Evolutionary conservation across 64 coral and sea anemone species (phyloP).

Genomic region (Cladopsammia gracilis): DNA sequence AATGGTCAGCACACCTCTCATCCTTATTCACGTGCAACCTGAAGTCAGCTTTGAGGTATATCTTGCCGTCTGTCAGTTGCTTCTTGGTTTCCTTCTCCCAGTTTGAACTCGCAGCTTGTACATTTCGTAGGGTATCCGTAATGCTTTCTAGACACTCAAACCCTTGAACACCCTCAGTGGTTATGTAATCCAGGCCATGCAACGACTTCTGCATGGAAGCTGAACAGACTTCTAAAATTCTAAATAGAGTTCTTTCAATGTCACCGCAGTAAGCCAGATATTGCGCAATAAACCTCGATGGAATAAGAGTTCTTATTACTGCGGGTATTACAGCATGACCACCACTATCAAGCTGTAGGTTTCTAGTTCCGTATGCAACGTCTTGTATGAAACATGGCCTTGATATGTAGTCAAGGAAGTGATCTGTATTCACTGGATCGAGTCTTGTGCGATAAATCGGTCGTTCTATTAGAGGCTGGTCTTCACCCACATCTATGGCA

Average conservation of each 20-base stretch:
- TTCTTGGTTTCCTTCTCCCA: slow-evolving; percentile 48
- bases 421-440: slow-evolving; percentile 45
- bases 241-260: slow-evolving; percentile 4
- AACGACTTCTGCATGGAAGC: slow-evolving; percentile 46
- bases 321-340: slow-evolving; percentile 11
- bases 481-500: slow-evolving; percentile 41
- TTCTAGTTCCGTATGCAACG: slow-evolving; percentile 33
- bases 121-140: not conserved
- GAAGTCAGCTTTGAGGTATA: slow-evolving; percentile 64
- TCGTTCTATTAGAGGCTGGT: not conserved
- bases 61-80: slow-evolving; percentile 26
- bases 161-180: not conserved
- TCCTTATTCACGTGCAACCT: slow-evolving; percentile 36
- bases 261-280: slow-evolving; percentile 4
- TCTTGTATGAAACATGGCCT: slow-evolving; percentile 43
- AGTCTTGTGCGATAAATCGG: slow-evolving; percentile 32
- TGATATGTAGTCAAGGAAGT: slow-evolving; percentile 56
- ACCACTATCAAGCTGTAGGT: slow-evolving; percentile 39
- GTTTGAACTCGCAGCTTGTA: slow-evolving; percentile 3
- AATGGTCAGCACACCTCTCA: slow-evolving; percentile 42
- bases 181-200: slow-evolving; percentile 41
- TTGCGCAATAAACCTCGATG: slow-evolving; percentile 2
- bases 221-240: slow-evolving; percentile 50
- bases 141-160: slow-evolving; percentile 21
- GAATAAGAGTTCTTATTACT: slow-evolving; percentile 48